Percentiles rank a stretch among this genome's conserved stretches.
Conservation (phyloP, 2,113 vertebrate genomes). For the Crotalus helleri region DNA sequence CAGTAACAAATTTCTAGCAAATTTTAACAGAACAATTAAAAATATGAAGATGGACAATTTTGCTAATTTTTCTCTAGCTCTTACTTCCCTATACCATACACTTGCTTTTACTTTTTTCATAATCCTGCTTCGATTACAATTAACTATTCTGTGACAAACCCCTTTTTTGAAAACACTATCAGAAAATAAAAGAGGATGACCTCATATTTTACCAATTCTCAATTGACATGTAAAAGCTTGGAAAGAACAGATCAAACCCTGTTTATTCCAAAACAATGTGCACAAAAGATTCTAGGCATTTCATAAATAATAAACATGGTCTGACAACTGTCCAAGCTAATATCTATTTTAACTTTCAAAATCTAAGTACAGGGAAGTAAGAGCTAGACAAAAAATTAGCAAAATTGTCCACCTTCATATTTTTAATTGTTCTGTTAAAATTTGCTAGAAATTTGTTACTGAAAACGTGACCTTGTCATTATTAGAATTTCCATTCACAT, state of each 20-base stretch:
- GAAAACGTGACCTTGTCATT: not conserved
- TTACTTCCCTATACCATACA: not conserved
- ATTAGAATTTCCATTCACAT: not conserved
- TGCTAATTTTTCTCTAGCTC: not conserved
- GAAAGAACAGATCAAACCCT: not conserved
- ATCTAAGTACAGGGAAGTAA: not conserved
- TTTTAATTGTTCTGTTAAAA: accelerated
- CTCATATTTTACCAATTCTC: not conserved
- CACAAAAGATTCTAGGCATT: not conserved
- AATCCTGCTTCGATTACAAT: not conserved
- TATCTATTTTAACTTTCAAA: not conserved
- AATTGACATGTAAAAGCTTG: not conserved
- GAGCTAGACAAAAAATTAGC: not conserved
- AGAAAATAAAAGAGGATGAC: not conserved
- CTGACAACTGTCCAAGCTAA: not conserved
- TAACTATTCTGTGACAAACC: not conserved
- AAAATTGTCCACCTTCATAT: not conserved
- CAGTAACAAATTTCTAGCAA: not conserved
- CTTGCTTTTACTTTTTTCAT: not conserved
- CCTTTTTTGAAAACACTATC: not conserved
- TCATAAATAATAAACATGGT: not conserved
- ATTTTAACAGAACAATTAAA: accelerated
- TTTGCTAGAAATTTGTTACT: not conserved
- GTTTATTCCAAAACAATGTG: not conserved
- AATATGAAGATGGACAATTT: not conserved